Evolutionary conservation across 2,113 vertebrate genomes (phyloP), one percentile per base, ranked within the genome.

Genomic region (Gobio gobio): DNA sequence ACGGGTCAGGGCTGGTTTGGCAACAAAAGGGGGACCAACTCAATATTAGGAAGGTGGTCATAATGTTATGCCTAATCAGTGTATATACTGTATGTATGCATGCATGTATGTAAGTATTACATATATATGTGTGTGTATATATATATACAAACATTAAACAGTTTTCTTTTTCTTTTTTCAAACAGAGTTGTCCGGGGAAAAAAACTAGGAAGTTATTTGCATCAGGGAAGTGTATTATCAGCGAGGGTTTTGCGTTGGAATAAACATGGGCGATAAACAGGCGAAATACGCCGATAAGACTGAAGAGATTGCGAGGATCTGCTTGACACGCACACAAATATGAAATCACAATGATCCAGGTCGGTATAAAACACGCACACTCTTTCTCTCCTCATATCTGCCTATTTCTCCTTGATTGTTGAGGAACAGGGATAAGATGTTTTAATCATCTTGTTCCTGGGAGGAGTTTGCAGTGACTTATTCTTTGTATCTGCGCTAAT

Each of bases 401-500:
- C 24, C 20, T 20, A 70, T 78, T 78, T 58, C 29, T 58, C 29
- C 75, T 85, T 85, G 83, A 68, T 85, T 68, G 76, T 85, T 85
- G 59, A 85, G 47, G 10, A 77, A 78, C 61, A 72, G 51, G 75
- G 49, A 70, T 85, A 70, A 85, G 61, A 80, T 85, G 68, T 73
- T 85, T 80, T 80, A 59, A 80, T 61, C 61, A 43, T 85, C 77
- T 80, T 47, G 81, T 73, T 83, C 51, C 81, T 83, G 66, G 81
- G 66, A 73, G 66, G 81, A 83, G 81, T 81, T 79, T n/a, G 63
- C 79, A 18, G 26, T 72, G 47, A 83, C 79, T 85, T 82, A 83
- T 83, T 85, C 87, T 85, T 86, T 80, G 72, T 83, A 84, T 86
- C 85, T 79, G 76, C 47, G 20, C 68, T 87, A 54, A 66, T 75